Percentiles rank a stretch among this genome's conserved stretches.
phyloP scores from a whole-genome alignment of 2,113 vertebrate species.

The Bubo scandiacus region DNA sequence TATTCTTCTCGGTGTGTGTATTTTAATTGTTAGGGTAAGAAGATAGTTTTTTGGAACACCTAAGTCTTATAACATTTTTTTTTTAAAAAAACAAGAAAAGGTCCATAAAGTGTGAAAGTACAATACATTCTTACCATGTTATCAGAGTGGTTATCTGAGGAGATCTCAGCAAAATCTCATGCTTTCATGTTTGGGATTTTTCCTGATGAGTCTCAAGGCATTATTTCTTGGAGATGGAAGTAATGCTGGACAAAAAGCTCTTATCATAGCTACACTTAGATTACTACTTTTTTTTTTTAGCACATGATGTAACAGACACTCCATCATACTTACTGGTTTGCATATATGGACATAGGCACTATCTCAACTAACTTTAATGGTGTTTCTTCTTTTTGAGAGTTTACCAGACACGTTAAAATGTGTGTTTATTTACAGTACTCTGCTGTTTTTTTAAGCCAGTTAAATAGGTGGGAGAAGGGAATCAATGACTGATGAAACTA shows the following conservation, averaged over 20 bases:
- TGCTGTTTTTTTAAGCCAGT: background rate
- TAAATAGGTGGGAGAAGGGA: background rate
- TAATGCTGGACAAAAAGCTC: background rate
- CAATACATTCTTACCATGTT: rapidly evolving
- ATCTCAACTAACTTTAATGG: background rate
- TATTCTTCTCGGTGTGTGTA: background rate
- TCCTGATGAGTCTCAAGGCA: background rate
- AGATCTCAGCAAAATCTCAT: background rate
- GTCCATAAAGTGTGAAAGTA: background rate
- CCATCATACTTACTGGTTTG: background rate
- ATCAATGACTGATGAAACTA: background rate
- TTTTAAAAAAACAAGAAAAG: no score
- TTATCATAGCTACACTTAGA: background rate
- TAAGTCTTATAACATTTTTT: background rate
- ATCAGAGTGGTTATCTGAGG: background rate
- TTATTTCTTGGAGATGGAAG: background rate
- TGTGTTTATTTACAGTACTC: background rate
- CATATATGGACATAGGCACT: background rate
- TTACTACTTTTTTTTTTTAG: background rate
- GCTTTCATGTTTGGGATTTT: background rate
- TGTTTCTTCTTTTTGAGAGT: background rate
- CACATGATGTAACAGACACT: background rate
- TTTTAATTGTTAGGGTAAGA: background rate
- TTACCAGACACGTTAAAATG: background rate
- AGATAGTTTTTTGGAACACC: background rate